Evolutionary conservation across 2,113 vertebrate species (phyloP), one percentile per base, ranked within the genome.

Genomic region (Hassar affinis): DNA sequence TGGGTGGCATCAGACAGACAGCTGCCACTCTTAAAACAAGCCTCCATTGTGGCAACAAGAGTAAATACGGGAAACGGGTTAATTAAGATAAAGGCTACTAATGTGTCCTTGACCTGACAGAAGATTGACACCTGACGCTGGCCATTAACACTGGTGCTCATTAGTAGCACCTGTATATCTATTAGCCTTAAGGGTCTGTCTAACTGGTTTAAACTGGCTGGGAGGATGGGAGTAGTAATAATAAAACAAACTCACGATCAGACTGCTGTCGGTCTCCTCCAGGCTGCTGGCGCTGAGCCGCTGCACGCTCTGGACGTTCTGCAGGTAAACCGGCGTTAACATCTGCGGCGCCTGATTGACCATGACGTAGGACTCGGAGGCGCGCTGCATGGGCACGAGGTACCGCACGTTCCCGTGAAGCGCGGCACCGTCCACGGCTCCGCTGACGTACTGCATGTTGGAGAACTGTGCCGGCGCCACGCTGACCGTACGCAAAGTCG

Each of bases 331-430:
- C 6, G 84, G 88, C 1, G 82, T 82, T 27, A 90, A 5, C 42
- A 85, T 59, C 49, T 71, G 83, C 22, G 68, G 88, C 7, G 82
- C 71, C 66, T 86, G 88, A 25, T 87, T 88, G 22, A 90, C 74
- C 57, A 90, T 5, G 25, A 90, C 22, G 75, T 87, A 84, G 0
- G 85, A 87, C 25, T 91, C 81, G 27, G 83, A 45, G 52, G 84
- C 72, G 45, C 82, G 83, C 78, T 90, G 88, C 17, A 92, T 45
- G 12, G 89, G 89, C 2, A 92, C 71, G 86, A 92, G 87, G 88
- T 91, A 90, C 35, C 89, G 89, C 25, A 91, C 33, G 35, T 88
- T 87, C 45, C 88, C 89, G 54, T 90, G 89, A 30, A 90, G 20
- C 52, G 80, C 14, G 75, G 71, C 85, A 1, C 82, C 83, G 14